A percentile compares a stretch with the other conserved stretches of the same genome.
Conservation (phyloP, 2,113 vertebrate genomes). For the Oncorhynchus tshawytscha region DNA sequence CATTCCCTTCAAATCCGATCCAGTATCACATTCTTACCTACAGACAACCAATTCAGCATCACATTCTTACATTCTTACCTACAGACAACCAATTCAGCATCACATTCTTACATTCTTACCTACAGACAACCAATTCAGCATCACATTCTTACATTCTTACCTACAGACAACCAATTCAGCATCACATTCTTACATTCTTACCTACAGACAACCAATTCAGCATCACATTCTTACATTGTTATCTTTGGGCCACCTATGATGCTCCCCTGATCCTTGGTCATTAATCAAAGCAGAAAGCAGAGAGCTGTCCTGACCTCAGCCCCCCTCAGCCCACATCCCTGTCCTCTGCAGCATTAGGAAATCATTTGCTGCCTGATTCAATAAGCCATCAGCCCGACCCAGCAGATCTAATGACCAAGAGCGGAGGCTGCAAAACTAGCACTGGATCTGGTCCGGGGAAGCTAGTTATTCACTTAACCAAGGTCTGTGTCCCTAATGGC, state of each 20-base stretch:
- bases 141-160: constrained; percentile 60
- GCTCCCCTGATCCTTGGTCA: constrained; percentile 88
- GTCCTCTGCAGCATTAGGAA: constrained; percentile 95
- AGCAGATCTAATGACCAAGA: constrained; percentile 97
- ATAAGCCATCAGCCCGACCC: constrained; percentile 92
- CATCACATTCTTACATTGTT: constrained; percentile 51
- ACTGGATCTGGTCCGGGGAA: constrained; percentile 83
- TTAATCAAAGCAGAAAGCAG: constrained; percentile 89
- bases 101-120: constrained; percentile 86
- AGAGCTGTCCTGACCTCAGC: constrained; percentile 90
- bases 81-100: constrained; percentile 72
- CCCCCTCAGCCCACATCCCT: constrained; percentile 86
- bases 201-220: constrained; percentile 83
- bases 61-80: constrained; percentile 81
- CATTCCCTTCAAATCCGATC: constrained; percentile 78
- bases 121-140: constrained; percentile 81
- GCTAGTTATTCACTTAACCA: constrained; percentile 81
- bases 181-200: constrained; percentile 75
- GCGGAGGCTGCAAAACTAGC: constrained; percentile 51
- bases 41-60: constrained; percentile 76
- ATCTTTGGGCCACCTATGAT: constrained; percentile 81
- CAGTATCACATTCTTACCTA: too few species aligned
- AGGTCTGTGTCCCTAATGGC: too few species aligned
- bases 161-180: constrained; percentile 73
- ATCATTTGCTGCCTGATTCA: constrained; percentile 99